These are phyloP conservation scores for Galaxias olidus DNA, from an alignment of 2,797 vertebrate genomes.

Conservation along the genomic window DNA sequence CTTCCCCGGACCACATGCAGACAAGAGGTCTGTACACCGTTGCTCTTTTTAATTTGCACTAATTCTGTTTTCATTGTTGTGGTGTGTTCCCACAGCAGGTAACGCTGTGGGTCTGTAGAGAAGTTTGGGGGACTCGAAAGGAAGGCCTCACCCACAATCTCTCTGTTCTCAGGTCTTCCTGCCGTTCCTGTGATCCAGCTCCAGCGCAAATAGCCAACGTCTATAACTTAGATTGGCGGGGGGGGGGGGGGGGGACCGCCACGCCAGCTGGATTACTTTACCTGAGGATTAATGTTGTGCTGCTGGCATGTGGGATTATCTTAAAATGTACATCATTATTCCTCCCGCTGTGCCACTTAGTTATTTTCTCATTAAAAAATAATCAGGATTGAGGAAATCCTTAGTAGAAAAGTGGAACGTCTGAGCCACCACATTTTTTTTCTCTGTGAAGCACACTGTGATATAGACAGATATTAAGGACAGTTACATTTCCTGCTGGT, in stretches of 20 bases:
- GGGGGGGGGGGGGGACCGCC: background rate
- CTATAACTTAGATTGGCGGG: constrained; percentile 9
- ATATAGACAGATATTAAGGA: constrained; percentile 5
- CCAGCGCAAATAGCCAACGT: background rate
- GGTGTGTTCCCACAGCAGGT: background rate
- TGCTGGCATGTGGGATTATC: background rate
- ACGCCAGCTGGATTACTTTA: background rate
- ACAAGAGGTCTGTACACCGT: background rate
- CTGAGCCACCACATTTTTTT: too few species aligned
- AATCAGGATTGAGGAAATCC: background rate
- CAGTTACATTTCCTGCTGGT: constrained; percentile 19
- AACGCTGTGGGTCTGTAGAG: background rate
- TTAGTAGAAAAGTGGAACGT: background rate
- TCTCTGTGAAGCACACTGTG: too few species aligned
- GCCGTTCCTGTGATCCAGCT: background rate
- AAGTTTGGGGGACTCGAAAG: background rate
- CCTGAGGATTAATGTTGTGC: background rate
- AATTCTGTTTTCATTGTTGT: background rate
- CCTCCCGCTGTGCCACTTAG: background rate
- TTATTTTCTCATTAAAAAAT: constrained; percentile 10
- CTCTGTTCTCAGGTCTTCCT: constrained; percentile 5
- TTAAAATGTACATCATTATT: background rate
- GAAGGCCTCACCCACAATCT: constrained; percentile 4
- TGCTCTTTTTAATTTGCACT: background rate
- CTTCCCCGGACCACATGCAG: background rate